Evolutionary conservation across 2,797 vertebrate species (phyloP), one percentile per base, ranked within the genome.

Genomic region (Cryptoprocta ferox): DNA sequence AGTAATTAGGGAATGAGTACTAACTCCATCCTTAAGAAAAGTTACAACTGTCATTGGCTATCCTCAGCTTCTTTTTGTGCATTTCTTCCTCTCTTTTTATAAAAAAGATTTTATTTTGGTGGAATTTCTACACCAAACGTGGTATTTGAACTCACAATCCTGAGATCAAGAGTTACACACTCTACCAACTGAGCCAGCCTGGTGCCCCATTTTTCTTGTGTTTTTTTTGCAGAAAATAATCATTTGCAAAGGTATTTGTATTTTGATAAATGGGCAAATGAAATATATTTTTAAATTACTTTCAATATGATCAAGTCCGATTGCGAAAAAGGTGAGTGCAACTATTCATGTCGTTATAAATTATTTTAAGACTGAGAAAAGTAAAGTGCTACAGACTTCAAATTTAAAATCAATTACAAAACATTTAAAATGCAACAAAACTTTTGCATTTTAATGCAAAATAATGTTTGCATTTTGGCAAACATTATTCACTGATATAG

Each of bases 351-450:
- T 37, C 7, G 42, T 24, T 92, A 19, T n/a, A 86, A 97, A 90
- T 97, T 93, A 78, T 93, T 39, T 70, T 11, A 63, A 90, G 73
- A 50, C 90, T 82, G 81, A 89, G 30, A 95, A 94, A 53, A 98
- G 79, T 66, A 35, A 95, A 96, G 53, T 73, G 1, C 1, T 48
- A 26, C 91, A 97, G 76, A 30, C 93, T 97, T 68, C 3, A 78
- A 68, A 75, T 94, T 95, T 96, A 95, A 98, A 95, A 94, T 68
- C 97, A 61, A 80, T 95, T 87, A 12, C 1, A 48, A 61, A 89
- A 39, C 24, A 39, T 28, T 96, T 95, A 68, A 97, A 97, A 95
- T 86, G 30, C 11, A 97, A 87, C 73, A 78, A 91, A 81, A 28
- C 59, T 82, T 39, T n/a, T n/a, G n/a, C n/a, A n/a, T n/a, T n/a